Evolutionary conservation across 2,888 invertebrate genomes (phyloP).

Genomic region (Pristionchus japonicus): DNA sequence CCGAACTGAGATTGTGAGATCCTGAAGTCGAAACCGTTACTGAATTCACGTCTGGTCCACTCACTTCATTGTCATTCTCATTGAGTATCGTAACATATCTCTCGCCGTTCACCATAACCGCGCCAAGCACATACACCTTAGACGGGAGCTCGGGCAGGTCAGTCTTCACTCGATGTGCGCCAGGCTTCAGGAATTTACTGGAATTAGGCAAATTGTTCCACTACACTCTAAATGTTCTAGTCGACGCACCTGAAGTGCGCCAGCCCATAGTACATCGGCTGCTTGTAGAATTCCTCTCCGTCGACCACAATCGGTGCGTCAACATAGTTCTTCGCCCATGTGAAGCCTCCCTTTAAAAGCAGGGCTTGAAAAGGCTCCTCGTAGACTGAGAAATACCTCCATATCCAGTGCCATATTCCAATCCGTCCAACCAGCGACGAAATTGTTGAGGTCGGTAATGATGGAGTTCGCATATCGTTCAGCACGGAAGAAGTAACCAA

Average conservation of each 20-base stretch:
- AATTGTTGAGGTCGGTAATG: slow-evolving; percentile 82
- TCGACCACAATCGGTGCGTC: slow-evolving; percentile 85
- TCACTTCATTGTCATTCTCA: slow-evolving; percentile 35
- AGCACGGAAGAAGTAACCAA: slow-evolving; percentile 86
- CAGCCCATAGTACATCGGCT: slow-evolving; percentile 89
- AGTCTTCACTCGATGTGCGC: slow-evolving; percentile 48
- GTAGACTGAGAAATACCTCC: slow-evolving; percentile 48
- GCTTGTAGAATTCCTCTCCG: slow-evolving; percentile 86
- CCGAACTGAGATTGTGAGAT: slow-evolving; percentile 47
- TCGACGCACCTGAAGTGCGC: slow-evolving; percentile 82
- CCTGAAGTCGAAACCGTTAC: not conserved
- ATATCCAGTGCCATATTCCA: slow-evolving; percentile 87
- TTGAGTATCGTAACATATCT: slow-evolving; percentile 56
- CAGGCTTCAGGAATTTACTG: slow-evolving; percentile 63
- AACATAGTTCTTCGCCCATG: slow-evolving; percentile 86
- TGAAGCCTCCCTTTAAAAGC: slow-evolving; percentile 84
- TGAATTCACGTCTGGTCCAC: not conserved
- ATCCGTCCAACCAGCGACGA: slow-evolving; percentile 88
- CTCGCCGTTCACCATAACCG: slow-evolving; percentile 50
- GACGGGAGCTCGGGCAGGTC: not conserved
- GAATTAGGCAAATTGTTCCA: slow-evolving; percentile 12
- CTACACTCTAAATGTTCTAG: not conserved
- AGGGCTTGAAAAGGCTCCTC: too few species aligned
- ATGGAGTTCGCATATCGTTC: slow-evolving; percentile 81
- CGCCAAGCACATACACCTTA: slow-evolving; percentile 45